Evolutionary conservation across 2,797 vertebrate genomes (phyloP).

Genomic region (Phylloscopus collybita): DNA sequence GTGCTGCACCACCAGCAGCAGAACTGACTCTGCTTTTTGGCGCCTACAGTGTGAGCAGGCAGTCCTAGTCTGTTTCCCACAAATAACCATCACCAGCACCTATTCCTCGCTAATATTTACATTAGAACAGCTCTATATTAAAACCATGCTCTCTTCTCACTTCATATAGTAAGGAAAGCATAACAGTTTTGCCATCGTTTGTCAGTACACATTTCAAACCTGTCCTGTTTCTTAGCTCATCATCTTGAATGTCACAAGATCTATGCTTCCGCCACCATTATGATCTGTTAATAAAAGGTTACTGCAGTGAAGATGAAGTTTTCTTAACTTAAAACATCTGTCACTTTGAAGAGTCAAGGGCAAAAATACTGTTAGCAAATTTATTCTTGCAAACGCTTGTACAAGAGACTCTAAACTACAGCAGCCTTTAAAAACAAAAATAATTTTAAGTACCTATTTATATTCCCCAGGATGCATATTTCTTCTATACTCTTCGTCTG

Average conservation of each 20-base stretch:
- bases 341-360: background rate
- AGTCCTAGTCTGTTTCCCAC: background rate
- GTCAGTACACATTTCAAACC: background rate
- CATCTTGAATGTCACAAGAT: background rate
- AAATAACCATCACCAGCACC: background rate
- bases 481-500: background rate
- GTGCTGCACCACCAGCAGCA: background rate
- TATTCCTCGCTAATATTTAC: background rate
- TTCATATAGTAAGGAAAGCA: background rate
- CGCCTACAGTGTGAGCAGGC: background rate
- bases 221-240: background rate
- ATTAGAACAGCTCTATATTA: background rate
- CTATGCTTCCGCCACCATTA: background rate
- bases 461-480: background rate
- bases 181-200: background rate
- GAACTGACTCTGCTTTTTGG: background rate
- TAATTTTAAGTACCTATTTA: background rate
- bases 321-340: background rate
- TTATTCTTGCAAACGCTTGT: background rate
- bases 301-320: background rate
- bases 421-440: background rate
- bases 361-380: background rate
- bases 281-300: background rate
- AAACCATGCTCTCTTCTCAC: background rate
- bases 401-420: background rate